Percentiles rank a stretch among this genome's conserved stretches.
Evolutionary conservation across 2,797 vertebrate species (phyloP).

Genomic region (Rhabdomys pumilio): DNA sequence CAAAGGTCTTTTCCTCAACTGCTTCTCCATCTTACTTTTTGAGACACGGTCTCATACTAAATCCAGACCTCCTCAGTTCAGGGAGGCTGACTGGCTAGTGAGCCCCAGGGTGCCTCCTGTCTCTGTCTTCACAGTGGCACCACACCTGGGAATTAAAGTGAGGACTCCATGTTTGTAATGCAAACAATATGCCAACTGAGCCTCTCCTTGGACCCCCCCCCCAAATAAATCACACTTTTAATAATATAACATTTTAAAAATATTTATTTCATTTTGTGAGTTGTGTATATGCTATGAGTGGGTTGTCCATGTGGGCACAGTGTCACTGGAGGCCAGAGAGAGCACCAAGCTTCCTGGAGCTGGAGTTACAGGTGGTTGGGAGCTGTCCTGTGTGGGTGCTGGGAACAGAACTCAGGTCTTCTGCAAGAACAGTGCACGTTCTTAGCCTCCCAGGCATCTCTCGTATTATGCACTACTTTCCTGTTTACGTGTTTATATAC

Average conservation of each 20-base stretch:
- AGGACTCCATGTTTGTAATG: neutral
- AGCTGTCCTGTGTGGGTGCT: neutral
- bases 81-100: neutral
- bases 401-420: neutral
- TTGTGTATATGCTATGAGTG: neutral
- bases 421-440: neutral
- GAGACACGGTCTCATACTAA: neutral
- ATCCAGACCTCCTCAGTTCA: neutral
- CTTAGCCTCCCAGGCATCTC: neutral
- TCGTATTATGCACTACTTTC: slow-evolving; percentile 10
- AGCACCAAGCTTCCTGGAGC: neutral
- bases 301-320: neutral
- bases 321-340: neutral
- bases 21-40: neutral
- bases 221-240: neutral
- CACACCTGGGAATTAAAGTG: neutral
- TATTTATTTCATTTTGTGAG: neutral
- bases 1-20: neutral
- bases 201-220: neutral
- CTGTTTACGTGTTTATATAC: slow-evolving; percentile 39
- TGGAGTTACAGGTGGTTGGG: neutral
- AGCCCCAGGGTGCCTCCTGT: neutral
- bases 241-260: neutral
- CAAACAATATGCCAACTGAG: neutral
- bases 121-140: neutral